Evolutionary conservation across 2,797 vertebrate genomes (phyloP).

Genomic region (Squalus acanthias): DNA sequence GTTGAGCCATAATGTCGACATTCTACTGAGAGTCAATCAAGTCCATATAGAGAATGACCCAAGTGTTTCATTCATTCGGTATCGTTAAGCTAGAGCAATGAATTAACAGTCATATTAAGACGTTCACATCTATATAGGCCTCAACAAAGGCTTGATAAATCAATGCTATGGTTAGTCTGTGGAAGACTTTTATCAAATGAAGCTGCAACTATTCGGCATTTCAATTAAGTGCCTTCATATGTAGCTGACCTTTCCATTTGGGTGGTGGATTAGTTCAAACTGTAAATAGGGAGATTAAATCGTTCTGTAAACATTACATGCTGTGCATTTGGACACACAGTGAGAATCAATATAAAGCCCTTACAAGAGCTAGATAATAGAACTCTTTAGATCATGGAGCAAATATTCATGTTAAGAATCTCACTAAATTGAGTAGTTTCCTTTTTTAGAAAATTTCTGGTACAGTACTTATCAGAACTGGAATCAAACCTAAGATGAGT

Average conservation of each 20-base stretch:
- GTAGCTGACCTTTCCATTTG: not conserved
- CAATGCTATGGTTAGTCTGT: not conserved
- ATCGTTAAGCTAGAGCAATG: not conserved
- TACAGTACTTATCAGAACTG: not conserved
- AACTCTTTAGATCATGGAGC: not conserved
- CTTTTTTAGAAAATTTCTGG: not conserved
- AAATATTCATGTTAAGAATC: not conserved
- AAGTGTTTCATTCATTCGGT: not conserved
- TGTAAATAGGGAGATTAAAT: not conserved
- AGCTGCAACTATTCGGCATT: not conserved
- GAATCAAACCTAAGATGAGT: not conserved
- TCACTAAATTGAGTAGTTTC: not conserved
- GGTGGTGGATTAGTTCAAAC: slow-evolving; percentile 8
- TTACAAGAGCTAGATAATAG: not conserved
- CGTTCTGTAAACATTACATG: not conserved
- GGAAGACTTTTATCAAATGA: not conserved
- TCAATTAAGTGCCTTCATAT: not conserved
- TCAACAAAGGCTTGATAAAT: not conserved
- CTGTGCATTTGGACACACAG: not conserved
- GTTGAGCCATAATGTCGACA: not conserved
- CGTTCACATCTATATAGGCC: not conserved
- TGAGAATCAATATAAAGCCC: not conserved
- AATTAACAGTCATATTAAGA: not conserved
- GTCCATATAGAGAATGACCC: not conserved
- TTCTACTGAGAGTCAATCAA: not conserved